Percentiles rank a stretch among this genome's conserved stretches.
Evolutionary conservation across 2,888 invertebrate genomes (phyloP).

Genomic region (Tachina lurida): DNA sequence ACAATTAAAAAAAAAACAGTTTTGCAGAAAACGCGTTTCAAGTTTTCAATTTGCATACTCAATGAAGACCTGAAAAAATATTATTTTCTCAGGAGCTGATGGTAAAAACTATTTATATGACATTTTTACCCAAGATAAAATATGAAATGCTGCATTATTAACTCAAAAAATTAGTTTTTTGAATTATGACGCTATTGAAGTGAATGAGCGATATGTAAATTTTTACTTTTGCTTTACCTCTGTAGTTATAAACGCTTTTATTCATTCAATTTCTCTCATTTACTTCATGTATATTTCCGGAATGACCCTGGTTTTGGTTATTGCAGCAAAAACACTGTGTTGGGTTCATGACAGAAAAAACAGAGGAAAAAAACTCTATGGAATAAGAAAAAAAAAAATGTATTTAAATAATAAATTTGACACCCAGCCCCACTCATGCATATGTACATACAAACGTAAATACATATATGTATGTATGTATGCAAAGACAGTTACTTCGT

Average conservation of each 20-base stretch:
- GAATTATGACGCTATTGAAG: too few relatives aligned
- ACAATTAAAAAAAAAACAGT: too few relatives aligned
- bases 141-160: too few relatives aligned
- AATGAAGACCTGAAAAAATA: too few relatives aligned
- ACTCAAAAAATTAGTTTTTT: too few relatives aligned
- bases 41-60: too few relatives aligned
- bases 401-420: slow-evolving; percentile 8
- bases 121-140: too few relatives aligned
- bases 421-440: neutral
- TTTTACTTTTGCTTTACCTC: neutral
- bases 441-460: neutral
- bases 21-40: too few relatives aligned
- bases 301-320: slow-evolving; percentile 4
- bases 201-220: too few relatives aligned
- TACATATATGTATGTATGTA: too few relatives aligned
- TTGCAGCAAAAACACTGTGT: slow-evolving; percentile 12
- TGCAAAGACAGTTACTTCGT: slow-evolving; percentile 8
- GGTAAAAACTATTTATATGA: too few relatives aligned
- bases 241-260: neutral
- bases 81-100: too few relatives aligned
- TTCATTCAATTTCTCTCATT: neutral
- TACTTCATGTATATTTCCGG: slow-evolving; percentile 25
- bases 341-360: slow-evolving; percentile 5
- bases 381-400: neutral
- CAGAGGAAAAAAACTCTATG: neutral